Evolutionary conservation across 2,113 vertebrate genomes (phyloP), one percentile per base, ranked within the genome.

Genomic region (Jaculus jaculus): DNA sequence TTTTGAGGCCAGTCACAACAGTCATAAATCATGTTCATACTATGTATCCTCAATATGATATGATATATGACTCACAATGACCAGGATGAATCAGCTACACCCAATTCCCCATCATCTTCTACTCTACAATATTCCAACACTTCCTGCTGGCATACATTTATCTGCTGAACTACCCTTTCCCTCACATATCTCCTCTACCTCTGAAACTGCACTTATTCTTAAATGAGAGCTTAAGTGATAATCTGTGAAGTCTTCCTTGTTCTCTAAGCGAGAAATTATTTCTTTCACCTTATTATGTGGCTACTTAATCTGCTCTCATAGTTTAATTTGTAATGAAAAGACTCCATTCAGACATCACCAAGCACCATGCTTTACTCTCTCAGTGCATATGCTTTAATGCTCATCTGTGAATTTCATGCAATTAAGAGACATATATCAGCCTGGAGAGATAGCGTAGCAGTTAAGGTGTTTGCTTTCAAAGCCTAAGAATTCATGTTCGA

Each of bases 261-360:
- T 86, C 4, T 85, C 65, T 34, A 42, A 89, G 39, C n/a, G 65
- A 84, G 61, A 83, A 34, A 23, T 93, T 18, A 66, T 34, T 73
- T 34, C 9, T 87, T 28, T 65, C 34, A 80, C 1, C 47, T 89
- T 82, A 86, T 58, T 89, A 13, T 4, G 1, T 77, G 54, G 66
- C 2, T 86, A 69, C 51, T 79, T 75, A 60, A 91, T 51, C 26
- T 54, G 71, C 66, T 12, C 21, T 89, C 34, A 58, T 15, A 47
- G 42, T 72, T 89, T 77, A 72, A 75, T 47, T 54, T 61, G 58
- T 85, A 71, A 84, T 54, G 71, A 90, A 91, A 82, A 63, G 34
- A 54, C n/a, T 78, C 51, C 63, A 54, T 39, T 80, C 15, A 54
- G n/a, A 72, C 34, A 90, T n/a, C 77, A 54, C 51, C 77, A 90